These are phyloP conservation scores for Suillia variegata DNA, from an alignment of 2,888 invertebrate species.

Conservation along the genomic window DNA sequence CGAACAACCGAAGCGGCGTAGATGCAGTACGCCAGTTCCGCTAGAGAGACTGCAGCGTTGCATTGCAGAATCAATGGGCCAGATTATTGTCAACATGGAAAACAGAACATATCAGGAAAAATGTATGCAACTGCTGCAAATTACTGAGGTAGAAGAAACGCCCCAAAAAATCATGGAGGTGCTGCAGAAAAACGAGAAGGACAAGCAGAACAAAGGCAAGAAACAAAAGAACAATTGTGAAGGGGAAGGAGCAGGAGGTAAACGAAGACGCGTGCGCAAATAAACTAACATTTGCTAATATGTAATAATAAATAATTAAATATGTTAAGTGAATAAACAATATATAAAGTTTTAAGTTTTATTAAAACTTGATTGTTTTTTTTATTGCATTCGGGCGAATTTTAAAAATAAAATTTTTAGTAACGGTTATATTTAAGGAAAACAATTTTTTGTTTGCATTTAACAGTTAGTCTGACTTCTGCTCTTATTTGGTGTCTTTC, in stretches of 20 bases:
- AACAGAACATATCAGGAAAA: conserved; percentile 26
- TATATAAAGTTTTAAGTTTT: no score
- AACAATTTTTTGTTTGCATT: conserved; percentile 5
- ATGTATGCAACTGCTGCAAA: conserved; percentile 37
- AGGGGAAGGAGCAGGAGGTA: not conserved
- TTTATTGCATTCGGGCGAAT: no score
- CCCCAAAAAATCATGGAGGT: conserved; percentile 30
- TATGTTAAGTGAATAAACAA: no score
- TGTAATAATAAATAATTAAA: no score
- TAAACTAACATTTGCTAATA: no score
- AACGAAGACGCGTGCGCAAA: no score
- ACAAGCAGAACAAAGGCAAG: conserved; percentile 18
- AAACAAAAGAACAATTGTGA: not conserved
- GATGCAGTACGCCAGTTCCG: conserved; percentile 10
- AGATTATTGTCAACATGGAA: conserved; percentile 42
- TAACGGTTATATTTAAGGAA: not conserved
- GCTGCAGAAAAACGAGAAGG: conserved; percentile 33
- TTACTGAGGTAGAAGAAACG: conserved; percentile 31
- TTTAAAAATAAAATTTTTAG: no score
- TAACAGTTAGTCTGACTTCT: no score
- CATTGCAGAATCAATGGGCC: conserved; percentile 40
- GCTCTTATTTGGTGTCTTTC: conserved; percentile 17
- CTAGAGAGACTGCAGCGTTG: conserved; percentile 23
- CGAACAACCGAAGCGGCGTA: not conserved
- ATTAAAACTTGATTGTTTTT: no score